These are phyloP conservation scores for Mimachlamys varia DNA, from an alignment of 2,888 invertebrate genomes.

Conservation along the genomic window DNA sequence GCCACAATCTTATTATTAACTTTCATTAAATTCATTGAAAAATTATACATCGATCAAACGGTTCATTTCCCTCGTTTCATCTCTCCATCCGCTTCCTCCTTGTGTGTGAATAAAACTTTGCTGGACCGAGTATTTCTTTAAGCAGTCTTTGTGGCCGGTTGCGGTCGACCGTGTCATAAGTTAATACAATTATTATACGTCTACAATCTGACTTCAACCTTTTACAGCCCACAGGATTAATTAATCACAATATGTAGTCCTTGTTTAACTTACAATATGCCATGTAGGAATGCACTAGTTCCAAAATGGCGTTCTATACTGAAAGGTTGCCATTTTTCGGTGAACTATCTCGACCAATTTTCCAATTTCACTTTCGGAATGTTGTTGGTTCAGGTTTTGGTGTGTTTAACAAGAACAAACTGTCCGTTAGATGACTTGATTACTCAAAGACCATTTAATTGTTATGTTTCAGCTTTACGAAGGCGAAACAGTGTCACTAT, in stretches of 20 bases:
- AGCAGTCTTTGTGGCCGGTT: background rate
- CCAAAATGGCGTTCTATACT: background rate
- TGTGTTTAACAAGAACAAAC: no score
- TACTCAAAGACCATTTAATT: no score
- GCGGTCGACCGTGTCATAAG: background rate
- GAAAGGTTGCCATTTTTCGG: background rate
- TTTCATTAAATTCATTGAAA: slow-evolving; percentile 14
- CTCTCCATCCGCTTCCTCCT: background rate
- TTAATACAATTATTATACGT: background rate
- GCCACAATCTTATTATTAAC: slow-evolving; percentile 26
- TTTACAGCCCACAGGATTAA: background rate
- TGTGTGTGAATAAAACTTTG: background rate
- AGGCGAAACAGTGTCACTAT: no score
- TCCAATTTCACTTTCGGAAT: no score
- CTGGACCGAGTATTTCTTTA: background rate
- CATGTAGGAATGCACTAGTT: background rate
- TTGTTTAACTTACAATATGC: no score
- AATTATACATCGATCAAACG: slow-evolving; percentile 11
- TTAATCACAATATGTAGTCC: background rate
- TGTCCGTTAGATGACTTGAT: no score
- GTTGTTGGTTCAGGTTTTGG: no score
- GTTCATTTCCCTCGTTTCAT: background rate
- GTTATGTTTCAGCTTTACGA: no score
- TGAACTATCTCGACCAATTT: no score
- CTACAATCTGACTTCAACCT: background rate